phyloP scores from a whole-genome alignment of 2,797 vertebrate species.

The Rhincodon typus region DNA sequence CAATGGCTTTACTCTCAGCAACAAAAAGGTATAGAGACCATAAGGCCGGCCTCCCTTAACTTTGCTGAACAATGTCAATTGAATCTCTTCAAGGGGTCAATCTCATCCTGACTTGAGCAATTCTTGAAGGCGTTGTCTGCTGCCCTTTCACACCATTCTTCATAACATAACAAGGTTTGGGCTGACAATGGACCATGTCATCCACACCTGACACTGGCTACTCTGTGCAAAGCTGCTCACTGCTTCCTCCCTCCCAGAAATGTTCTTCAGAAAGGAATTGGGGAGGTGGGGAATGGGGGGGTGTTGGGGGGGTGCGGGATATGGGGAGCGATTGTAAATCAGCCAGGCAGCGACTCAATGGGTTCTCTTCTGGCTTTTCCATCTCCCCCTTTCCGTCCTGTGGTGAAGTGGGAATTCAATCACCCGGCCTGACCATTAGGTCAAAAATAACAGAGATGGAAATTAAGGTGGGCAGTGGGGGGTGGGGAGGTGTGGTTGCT shows the following conservation, averaged over 20 bases:
- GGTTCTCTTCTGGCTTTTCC: too few species aligned
- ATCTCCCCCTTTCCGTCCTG: too few species aligned
- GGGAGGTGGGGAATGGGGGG: too few species aligned
- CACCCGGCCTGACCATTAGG: too few species aligned
- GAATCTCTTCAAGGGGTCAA: not conserved
- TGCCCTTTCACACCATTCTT: slow-evolving; percentile 3
- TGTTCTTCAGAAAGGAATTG: not conserved
- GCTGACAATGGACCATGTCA: slow-evolving; percentile 28
- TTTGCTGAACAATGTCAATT: not conserved
- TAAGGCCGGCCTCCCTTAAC: slow-evolving; percentile 44
- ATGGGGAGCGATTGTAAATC: not conserved
- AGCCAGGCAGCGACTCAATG: not conserved
- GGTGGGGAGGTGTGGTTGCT: too few species aligned
- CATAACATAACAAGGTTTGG: slow-evolving; percentile 8
- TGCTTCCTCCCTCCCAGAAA: not conserved
- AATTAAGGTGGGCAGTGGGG: too few species aligned
- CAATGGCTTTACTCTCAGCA: not conserved
- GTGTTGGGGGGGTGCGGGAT: too few species aligned
- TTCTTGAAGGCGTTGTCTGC: not conserved
- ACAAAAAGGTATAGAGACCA: not conserved
- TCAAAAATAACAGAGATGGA: too few species aligned
- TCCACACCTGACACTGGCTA: slow-evolving; percentile 17
- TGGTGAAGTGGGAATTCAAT: not conserved
- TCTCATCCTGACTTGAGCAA: not conserved
- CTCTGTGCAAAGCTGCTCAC: too few species aligned